Evolutionary conservation across 2,888 invertebrate genomes (phyloP), one percentile per base, ranked within the genome.

Genomic region (Rhimphoctona megacephalus): DNA sequence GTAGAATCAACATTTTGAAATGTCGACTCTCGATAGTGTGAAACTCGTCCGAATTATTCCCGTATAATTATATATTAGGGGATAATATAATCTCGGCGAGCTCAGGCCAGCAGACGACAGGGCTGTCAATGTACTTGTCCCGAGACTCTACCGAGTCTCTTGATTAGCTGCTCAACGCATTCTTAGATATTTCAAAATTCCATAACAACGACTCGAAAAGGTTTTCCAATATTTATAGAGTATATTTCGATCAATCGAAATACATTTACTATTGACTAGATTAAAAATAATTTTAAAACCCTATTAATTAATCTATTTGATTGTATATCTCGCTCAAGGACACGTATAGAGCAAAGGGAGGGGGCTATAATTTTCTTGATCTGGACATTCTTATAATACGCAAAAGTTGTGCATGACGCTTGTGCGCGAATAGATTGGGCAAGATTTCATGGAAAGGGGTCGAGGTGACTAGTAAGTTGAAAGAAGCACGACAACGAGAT

Each of bases 401-500:
- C 77, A 83, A 81, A 81, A 81, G 83, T 66, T 66, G 76, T 64
- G 46, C 57, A 57, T 17, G 43, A 66, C 30, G 69, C 7, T 39
- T n/a, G 61, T 46, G 70, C 19, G 54, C 43, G 78, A 49, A 72
- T 39, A 52, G 80, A 88, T 91, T 90, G 90, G 89, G 89, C 89
- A 89, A 88, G 85, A 89, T 89, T 91, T 92, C 87, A 89, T 89
- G 89, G 89, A 92, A 92, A 89, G 90, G 88, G 91, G 91, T 92
- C 92, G 91, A 91, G 91, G 91, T 87, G 87, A 89, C 87, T 88
- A 83, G 86, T 88, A 88, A 67, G 76, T 85, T 79, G 54, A 74
- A 74, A 67, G 49, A 79, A 61, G 66, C 80, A 43, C 77, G 72
- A 77, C 70, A 80, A 69, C 67, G 33, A 61, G 79, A 70, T 80